Base-by-base conservation (phyloP, 2,797 vertebrate species). In the Eidolon dupreanum region DNA sequence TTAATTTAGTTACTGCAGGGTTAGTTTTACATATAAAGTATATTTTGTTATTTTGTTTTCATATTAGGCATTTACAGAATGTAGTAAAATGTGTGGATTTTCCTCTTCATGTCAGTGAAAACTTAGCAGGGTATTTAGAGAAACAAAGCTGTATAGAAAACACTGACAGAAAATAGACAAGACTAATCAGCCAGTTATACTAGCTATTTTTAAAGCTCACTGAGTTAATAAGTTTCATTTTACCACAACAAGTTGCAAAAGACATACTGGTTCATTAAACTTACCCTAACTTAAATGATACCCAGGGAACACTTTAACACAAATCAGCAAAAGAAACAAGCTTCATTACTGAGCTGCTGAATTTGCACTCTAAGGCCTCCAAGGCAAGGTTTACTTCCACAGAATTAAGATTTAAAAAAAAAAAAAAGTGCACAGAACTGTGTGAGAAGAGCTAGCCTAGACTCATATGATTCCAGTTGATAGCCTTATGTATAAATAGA, bases 311-410 rank as follows among this genome's bases (percentile, higher is more conserved):
- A 81, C 43, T 87, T 84, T 63, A 88, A 20, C 63, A 74, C 65
- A 51, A 97, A 93, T 81, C 96, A 97, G 94, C 96, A 86, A 59
- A 74, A 96, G 96, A 82, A 96, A 78, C 79, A 97, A 96, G 94
- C 96, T 98, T 93, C 94, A 70, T 94, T 74, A 97, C 5, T 2
- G 0, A 91, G 28, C 41, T 87, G 98, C 97, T 98, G 95, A 97
- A 89, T 28, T 82, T 87, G 93, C 95, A 82, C 74, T 95, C 41
- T 19, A 77, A 5, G 0, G 0, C 43, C 78, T 94, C 90, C 33
- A 71, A 4, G 0, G 4, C 17, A 22, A 87, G 77, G 49, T n/a
- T 78, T 85, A 95, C 71, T 83, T 96, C 81, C 74, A 53, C 17
- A 4, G 41, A 3, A 7, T 28, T 82, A 22, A 4, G 49, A 63